Conservation (phyloP, 2,797 vertebrate species). For the Kryptolebias ocellatus region DNA sequence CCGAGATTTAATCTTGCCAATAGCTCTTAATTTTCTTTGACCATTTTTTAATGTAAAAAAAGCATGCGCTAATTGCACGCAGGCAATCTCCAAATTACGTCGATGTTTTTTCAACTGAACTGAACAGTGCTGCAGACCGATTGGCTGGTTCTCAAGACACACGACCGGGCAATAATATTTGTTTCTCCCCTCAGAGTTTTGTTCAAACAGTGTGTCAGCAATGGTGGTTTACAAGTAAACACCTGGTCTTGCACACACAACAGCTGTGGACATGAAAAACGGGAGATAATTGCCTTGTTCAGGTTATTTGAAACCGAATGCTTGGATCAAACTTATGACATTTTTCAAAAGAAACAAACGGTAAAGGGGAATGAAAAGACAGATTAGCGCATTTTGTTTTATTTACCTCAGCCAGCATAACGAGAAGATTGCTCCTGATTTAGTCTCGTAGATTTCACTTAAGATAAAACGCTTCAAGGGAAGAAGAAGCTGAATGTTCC, state of each 20-base stretch:
- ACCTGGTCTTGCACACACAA: conserved; percentile 61
- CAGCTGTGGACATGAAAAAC: conserved; percentile 67
- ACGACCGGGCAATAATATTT: conserved; percentile 76
- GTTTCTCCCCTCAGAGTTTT: conserved; percentile 74
- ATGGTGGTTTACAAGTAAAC: conserved; percentile 73
- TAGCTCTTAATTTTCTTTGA: conserved; percentile 68
- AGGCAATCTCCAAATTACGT: conserved; percentile 70
- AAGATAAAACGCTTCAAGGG: conserved; percentile 37
- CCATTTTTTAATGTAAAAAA: conserved; percentile 66
- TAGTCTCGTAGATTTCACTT: conserved; percentile 44
- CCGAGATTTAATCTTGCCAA: conserved; percentile 73
- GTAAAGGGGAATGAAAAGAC: not conserved
- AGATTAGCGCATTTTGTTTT: conserved; percentile 8
- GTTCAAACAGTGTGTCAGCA: conserved; percentile 77
- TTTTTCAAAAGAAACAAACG: not conserved
- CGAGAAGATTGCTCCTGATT: conserved; percentile 46
- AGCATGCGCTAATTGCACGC: conserved; percentile 64
- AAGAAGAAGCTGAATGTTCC: conserved; percentile 40
- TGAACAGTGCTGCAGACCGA: conserved; percentile 62
- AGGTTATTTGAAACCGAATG: conserved; percentile 28
- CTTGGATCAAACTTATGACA: not conserved
- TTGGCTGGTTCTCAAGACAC: conserved; percentile 70
- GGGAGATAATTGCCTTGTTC: conserved; percentile 27
- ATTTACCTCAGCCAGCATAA: conserved; percentile 81
- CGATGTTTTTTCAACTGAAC: conserved; percentile 55